Conservation (phyloP, 2,797 vertebrate genomes). For the Pangasius djambal region DNA sequence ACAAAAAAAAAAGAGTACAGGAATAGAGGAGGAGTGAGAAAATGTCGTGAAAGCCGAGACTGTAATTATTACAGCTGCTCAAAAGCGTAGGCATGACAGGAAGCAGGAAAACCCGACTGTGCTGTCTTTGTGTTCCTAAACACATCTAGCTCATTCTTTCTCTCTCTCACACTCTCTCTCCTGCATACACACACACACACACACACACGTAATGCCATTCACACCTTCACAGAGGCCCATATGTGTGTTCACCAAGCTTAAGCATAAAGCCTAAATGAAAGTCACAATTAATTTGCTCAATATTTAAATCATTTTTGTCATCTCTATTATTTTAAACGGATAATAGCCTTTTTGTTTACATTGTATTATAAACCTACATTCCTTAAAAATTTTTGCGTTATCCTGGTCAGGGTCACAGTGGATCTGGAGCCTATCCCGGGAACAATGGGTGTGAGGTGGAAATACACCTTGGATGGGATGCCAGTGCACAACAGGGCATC, state of each 20-base stretch:
- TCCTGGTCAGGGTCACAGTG: neutral
- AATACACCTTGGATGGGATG: neutral
- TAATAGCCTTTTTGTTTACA: neutral
- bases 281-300: neutral
- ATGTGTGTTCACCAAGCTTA: neutral
- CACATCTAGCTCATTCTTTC: neutral
- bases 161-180: neutral
- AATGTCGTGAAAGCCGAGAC: constrained; percentile 30
- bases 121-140: constrained; percentile 15
- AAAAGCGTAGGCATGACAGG: constrained; percentile 11
- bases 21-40: constrained; percentile 12
- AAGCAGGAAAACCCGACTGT: neutral
- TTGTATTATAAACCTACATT: neutral
- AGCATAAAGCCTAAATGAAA: neutral
- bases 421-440: too few species aligned
- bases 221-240: constrained; percentile 28
- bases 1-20: neutral
- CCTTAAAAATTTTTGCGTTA: neutral
- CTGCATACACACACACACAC: neutral
- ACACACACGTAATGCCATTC: neutral
- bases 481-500: neutral
- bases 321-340: neutral
- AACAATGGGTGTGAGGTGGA: neutral
- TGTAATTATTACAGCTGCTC: constrained; percentile 45
- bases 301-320: neutral